Evolutionary conservation across 2,113 vertebrate species (phyloP).

Genomic region (Chauna torquata): DNA sequence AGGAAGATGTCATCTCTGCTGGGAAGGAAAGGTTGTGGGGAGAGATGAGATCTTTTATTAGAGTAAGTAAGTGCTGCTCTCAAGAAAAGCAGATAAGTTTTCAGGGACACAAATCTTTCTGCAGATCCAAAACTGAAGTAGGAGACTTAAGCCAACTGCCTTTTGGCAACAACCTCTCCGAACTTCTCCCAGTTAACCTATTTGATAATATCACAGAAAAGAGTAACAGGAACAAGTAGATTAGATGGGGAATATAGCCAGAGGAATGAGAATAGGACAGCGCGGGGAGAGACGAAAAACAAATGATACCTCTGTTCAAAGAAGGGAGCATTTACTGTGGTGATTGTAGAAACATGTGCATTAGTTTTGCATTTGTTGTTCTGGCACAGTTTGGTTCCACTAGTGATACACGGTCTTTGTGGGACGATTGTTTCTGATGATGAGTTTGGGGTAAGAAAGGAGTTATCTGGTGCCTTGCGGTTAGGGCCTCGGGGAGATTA

Average conservation of each 20-base stretch:
- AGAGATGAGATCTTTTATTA: neutral
- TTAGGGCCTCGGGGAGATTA: neutral
- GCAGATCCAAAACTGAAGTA: neutral
- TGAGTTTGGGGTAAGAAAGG: neutral
- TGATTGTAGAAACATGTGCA: neutral
- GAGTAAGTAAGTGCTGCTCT: neutral
- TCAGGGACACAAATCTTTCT: neutral
- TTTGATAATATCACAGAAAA: neutral
- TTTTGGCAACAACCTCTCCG: neutral
- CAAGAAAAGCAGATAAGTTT: neutral
- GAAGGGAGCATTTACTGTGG: neutral
- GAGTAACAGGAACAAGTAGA: neutral
- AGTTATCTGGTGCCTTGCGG: neutral
- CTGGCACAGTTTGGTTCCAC: neutral
- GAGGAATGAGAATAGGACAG: neutral
- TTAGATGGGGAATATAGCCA: neutral
- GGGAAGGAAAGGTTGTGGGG: neutral
- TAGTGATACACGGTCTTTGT: neutral
- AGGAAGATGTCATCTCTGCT: neutral
- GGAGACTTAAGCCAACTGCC: neutral
- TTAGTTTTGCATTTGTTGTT: neutral
- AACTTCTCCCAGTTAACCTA: neutral
- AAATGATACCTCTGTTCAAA: neutral
- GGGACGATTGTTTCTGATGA: neutral
- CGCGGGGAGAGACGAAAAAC: neutral